These are phyloP conservation scores for Poeciliopsis turneri DNA, from an alignment of 2,797 vertebrate species.

Conservation along the genomic window DNA sequence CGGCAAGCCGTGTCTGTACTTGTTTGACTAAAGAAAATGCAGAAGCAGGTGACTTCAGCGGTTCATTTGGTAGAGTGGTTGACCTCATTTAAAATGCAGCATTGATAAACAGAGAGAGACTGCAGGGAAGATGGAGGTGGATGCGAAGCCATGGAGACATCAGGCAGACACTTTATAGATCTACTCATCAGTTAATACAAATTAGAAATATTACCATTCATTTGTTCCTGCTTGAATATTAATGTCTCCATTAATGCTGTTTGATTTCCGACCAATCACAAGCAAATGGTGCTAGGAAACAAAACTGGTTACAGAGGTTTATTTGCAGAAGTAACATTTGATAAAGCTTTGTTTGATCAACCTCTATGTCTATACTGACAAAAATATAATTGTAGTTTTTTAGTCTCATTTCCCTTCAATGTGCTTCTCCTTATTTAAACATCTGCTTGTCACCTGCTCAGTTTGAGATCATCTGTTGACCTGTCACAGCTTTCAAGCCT, in stretches of 20 bases:
- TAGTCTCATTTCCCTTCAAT: neutral
- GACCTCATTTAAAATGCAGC: slow-evolving; percentile 32
- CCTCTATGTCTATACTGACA: neutral
- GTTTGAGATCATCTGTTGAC: too few relatives aligned
- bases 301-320: neutral
- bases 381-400: neutral
- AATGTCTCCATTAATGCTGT: neutral
- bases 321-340: neutral
- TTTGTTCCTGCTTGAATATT: slow-evolving; percentile 1
- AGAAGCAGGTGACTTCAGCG: slow-evolving; percentile 18
- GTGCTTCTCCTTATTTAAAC: too few relatives aligned
- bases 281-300: neutral
- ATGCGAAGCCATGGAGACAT: neutral
- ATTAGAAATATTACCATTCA: neutral
- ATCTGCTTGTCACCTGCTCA: too few relatives aligned
- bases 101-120: slow-evolving; percentile 13
- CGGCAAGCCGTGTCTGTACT: slow-evolving; percentile 10
- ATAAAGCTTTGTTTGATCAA: neutral
- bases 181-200: neutral
- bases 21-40: slow-evolving; percentile 9
- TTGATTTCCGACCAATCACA: neutral
- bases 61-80: slow-evolving; percentile 34
- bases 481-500: too few relatives aligned
- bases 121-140: slow-evolving; percentile 8
- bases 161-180: neutral